Evolutionary conservation across 1,140 invertebrate genomes (phyloP).

Genomic region (Drosophila lowei): DNA sequence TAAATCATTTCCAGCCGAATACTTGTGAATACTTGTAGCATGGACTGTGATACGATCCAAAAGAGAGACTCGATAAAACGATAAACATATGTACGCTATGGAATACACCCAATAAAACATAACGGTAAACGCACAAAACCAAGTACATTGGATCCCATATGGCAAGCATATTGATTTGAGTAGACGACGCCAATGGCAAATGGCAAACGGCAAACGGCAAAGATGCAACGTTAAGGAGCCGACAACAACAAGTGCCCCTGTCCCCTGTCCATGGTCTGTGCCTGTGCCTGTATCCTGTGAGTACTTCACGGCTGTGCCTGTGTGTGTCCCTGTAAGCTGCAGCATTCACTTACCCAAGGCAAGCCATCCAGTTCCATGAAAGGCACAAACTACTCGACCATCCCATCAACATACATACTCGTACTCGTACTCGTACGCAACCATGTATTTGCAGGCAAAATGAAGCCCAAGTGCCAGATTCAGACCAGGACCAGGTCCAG

Average conservation of each 20-base stretch:
- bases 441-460: slow-evolving; percentile 20
- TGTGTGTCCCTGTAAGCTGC: slow-evolving; percentile 23
- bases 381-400: slow-evolving; percentile 49
- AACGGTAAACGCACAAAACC: slow-evolving; percentile 42
- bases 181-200: slow-evolving; percentile 34
- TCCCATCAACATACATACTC: slow-evolving; percentile 15
- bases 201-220: slow-evolving; percentile 5
- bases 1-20: no score
- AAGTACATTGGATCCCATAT: slow-evolving; percentile 70
- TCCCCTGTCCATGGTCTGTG: not conserved
- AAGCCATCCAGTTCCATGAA: slow-evolving; percentile 52
- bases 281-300: slow-evolving; percentile 55
- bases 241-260: slow-evolving; percentile 66
- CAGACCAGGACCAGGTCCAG: slow-evolving; percentile 32
- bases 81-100: no score
- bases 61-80: slow-evolving; percentile 11
- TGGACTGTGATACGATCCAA: not conserved
- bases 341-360: slow-evolving; percentile 47
- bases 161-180: slow-evolving; percentile 69
- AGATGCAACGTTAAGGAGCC: slow-evolving; percentile 5
- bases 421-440: not conserved
- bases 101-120: slow-evolving; percentile 11
- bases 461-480: slow-evolving; percentile 14
- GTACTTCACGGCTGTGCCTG: slow-evolving; percentile 27
- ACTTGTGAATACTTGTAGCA: no score